Evolutionary conservation across 2,113 vertebrate species (phyloP).

Genomic region (Plecturocebus donacophilus): DNA sequence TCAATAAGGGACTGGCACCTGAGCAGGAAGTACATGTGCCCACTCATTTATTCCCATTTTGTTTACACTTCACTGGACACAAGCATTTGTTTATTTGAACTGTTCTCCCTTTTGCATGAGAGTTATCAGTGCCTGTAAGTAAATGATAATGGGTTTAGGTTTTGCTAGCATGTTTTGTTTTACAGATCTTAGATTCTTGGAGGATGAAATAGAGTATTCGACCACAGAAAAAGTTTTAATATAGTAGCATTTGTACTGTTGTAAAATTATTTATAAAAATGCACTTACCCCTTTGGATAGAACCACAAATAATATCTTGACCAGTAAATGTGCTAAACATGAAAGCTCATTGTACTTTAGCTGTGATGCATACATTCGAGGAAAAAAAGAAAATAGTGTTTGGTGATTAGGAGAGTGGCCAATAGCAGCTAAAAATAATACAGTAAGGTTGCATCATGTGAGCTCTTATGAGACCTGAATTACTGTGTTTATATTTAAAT

Average conservation of each 20-base stretch:
- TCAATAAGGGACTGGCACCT: not conserved
- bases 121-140: not conserved
- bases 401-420: not conserved
- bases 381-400: not conserved
- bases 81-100: conserved; percentile 57
- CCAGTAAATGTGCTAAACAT: not conserved
- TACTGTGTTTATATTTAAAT: not conserved
- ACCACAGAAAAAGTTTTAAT: not conserved
- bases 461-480: not conserved
- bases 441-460: accelerated
- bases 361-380: not conserved
- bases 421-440: not conserved
- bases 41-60: not conserved
- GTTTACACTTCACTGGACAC: conserved; percentile 47
- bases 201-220: not conserved
- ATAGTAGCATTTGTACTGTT: not conserved
- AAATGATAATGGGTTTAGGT: not conserved
- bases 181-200: not conserved
- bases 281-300: not conserved
- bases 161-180: not conserved
- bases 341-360: not conserved
- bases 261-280: not conserved
- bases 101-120: not conserved
- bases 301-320: not conserved
- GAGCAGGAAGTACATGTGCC: conserved; percentile 17